Conservation (phyloP, 2,888 invertebrate genomes). For the Vandiemenella viatica region DNA sequence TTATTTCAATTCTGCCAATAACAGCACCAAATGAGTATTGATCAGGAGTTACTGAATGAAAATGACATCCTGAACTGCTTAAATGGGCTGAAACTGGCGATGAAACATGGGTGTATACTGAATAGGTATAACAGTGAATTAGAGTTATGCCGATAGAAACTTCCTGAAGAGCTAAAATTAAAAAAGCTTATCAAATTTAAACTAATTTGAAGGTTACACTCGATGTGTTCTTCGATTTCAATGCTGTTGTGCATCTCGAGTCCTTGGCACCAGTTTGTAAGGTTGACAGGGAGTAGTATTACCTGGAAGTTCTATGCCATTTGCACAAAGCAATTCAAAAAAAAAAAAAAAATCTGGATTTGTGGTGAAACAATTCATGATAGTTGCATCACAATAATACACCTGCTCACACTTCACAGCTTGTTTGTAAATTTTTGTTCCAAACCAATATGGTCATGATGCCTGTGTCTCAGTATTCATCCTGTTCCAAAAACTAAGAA, state of each 20-base stretch:
- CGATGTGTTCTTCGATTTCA: slow-evolving; percentile 9
- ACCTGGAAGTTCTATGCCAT: slow-evolving; percentile 5
- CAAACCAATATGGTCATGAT: not conserved
- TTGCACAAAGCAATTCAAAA: slow-evolving; percentile 13
- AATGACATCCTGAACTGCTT: slow-evolving; percentile 15
- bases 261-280: slow-evolving; percentile 10
- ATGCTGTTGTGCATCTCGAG: slow-evolving; percentile 9
- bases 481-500: too few species aligned
- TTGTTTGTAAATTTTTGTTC: slow-evolving; percentile 1
- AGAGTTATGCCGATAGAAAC: slow-evolving; percentile 19
- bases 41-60: slow-evolving; percentile 12
- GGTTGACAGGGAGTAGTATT: slow-evolving; percentile 15
- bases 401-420: slow-evolving; percentile 11
- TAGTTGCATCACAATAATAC: slow-evolving; percentile 13
- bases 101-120: slow-evolving; percentile 20
- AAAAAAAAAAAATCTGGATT: slow-evolving; percentile 6
- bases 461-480: not conserved
- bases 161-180: slow-evolving; percentile 16
- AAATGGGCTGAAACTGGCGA: slow-evolving; percentile 19
- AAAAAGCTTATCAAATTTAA: slow-evolving; percentile 15
- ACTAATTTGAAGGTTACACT: slow-evolving; percentile 3
- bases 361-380: slow-evolving; percentile 6
- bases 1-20: slow-evolving; percentile 9
- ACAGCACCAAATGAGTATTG: slow-evolving; percentile 12
- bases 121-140: slow-evolving; percentile 18